These are phyloP conservation scores for Drosophila maculinotata DNA, from an alignment of 2,888 invertebrate genomes.

Conservation along the genomic window DNA sequence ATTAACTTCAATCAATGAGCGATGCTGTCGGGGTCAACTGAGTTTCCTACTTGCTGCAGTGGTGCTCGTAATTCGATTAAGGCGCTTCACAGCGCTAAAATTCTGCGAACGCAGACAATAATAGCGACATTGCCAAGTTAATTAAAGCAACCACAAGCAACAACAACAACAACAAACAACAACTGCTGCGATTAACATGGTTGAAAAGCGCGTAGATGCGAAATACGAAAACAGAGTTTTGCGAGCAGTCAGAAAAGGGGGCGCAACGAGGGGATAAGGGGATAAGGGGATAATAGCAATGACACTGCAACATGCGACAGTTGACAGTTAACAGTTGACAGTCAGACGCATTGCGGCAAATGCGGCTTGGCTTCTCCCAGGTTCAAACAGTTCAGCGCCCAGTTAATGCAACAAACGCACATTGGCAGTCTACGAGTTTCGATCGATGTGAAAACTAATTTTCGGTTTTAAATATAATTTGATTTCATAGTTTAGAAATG, in stretches of 20 bases:
- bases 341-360: slow-evolving; percentile 36
- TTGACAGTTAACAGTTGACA: slow-evolving; percentile 23
- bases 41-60: slow-evolving; percentile 20
- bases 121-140: slow-evolving; percentile 56
- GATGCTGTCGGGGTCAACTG: slow-evolving; percentile 22
- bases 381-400: slow-evolving; percentile 37
- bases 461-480: too few species aligned
- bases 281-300: slow-evolving; percentile 11
- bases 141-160: slow-evolving; percentile 52
- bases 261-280: too few species aligned
- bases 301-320: slow-evolving; percentile 14
- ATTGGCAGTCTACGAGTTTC: too few species aligned
- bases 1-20: slow-evolving; percentile 76
- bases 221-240: slow-evolving; percentile 33
- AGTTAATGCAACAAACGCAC: slow-evolving; percentile 40
- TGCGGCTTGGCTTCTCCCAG: slow-evolving; percentile 1
- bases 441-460: too few species aligned
- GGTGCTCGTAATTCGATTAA: slow-evolving; percentile 75
- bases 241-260: slow-evolving; percentile 1
- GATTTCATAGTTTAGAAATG: too few species aligned
- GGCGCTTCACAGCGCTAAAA: slow-evolving; percentile 46
- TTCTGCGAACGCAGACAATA: slow-evolving; percentile 16
- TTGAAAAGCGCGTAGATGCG: slow-evolving; percentile 46
- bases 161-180: slow-evolving; percentile 21
- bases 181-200: slow-evolving; percentile 31